These are phyloP conservation scores for Cyprichromis sp. DNA, from an alignment of 2,113 vertebrate genomes.

Conservation along the genomic window DNA sequence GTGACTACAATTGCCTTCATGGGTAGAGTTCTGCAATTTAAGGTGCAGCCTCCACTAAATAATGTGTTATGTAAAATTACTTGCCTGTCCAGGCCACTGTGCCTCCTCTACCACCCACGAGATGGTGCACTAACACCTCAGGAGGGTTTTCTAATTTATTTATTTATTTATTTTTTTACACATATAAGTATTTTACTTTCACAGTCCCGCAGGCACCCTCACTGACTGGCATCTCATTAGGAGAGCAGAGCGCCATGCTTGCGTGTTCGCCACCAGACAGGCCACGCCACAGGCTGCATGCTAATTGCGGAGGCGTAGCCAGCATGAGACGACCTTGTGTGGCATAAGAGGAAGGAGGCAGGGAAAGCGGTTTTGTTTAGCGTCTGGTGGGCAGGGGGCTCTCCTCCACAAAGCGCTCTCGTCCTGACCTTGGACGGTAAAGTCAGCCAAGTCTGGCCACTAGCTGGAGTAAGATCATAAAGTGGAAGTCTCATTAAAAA, in stretches of 20 bases:
- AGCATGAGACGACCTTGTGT: conserved; percentile 59
- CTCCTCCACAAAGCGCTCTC: background rate
- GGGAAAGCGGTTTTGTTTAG: conserved; percentile 33
- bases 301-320: conserved; percentile 63
- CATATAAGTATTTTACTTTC: background rate
- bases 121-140: conserved; percentile 7
- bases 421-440: conserved; percentile 52
- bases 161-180: background rate
- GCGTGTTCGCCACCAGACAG: conserved; percentile 53
- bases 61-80: conserved; percentile 26
- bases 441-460: conserved; percentile 44
- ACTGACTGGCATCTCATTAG: conserved; percentile 67
- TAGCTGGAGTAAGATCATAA: background rate
- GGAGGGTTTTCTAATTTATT: background rate
- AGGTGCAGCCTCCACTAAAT: background rate
- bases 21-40: background rate
- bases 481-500: conserved; percentile 15
- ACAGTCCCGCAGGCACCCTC: conserved; percentile 24
- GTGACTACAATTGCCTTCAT: background rate
- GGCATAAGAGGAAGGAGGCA: conserved; percentile 22
- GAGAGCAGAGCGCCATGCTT: conserved; percentile 23
- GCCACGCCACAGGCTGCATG: conserved; percentile 62
- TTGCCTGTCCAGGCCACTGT: background rate
- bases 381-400: conserved; percentile 31
- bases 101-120: conserved; percentile 33